These are phyloP conservation scores for Probosciger aterrimus DNA, from an alignment of 2,113 vertebrate genomes.

Conservation along the genomic window DNA sequence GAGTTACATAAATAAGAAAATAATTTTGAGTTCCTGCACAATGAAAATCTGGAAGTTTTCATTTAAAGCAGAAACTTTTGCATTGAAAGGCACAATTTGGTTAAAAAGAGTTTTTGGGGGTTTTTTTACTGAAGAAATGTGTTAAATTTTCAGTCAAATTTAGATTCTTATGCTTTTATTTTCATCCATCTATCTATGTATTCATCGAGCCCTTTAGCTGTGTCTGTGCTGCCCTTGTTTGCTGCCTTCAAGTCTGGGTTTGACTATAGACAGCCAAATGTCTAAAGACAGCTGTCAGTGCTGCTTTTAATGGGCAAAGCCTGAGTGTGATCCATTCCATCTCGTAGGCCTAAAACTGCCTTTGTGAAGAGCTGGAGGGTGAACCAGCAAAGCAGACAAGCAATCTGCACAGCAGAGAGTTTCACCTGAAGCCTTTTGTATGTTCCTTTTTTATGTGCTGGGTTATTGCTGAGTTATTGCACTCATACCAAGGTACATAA, in stretches of 20 bases:
- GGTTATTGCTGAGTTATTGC: constrained; percentile 22
- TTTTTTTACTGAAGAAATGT: background rate
- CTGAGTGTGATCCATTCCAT: background rate
- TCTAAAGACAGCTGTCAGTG: constrained; percentile 16
- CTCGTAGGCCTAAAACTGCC: background rate
- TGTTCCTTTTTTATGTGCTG: background rate
- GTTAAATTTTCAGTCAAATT: background rate
- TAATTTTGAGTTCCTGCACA: background rate
- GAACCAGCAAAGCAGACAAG: constrained; percentile 15
- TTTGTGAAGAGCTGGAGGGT: background rate
- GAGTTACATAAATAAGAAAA: background rate
- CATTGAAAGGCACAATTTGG: background rate
- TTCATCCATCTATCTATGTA: background rate
- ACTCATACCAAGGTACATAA: constrained; percentile 6
- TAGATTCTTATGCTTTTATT: background rate
- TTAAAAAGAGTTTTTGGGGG: background rate
- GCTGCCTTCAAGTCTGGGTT: background rate
- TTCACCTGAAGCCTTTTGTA: constrained; percentile 24
- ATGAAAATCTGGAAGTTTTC: background rate
- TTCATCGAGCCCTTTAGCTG: background rate
- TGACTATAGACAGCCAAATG: background rate
- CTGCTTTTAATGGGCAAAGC: background rate
- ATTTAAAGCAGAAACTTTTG: background rate
- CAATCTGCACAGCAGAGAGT: background rate
- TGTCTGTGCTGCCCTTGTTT: background rate